These are phyloP conservation scores for Imbricaverruca yamaguchii DNA, from an alignment of 2,888 invertebrate species.

Conservation along the genomic window DNA sequence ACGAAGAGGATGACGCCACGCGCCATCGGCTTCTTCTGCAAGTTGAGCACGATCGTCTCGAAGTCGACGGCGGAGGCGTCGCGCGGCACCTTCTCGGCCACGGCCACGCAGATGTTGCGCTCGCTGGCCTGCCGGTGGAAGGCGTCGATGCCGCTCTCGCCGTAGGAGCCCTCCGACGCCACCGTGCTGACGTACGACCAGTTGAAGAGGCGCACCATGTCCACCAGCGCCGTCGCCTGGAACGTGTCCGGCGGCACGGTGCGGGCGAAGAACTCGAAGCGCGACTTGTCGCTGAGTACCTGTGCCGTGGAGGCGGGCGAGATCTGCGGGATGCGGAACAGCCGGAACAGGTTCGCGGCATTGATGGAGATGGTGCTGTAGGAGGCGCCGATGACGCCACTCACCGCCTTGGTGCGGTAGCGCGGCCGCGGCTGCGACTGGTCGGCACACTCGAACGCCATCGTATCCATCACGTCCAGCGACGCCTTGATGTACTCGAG, in stretches of 20 bases:
- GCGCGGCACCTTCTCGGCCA: conserved; percentile 56
- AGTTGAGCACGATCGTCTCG: conserved; percentile 52
- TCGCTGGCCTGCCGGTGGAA: conserved; percentile 60
- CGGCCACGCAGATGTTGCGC: conserved; percentile 63
- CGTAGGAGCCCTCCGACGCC: conserved; percentile 63
- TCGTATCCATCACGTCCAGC: conserved; percentile 44
- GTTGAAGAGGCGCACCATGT: conserved; percentile 58
- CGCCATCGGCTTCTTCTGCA: conserved; percentile 52
- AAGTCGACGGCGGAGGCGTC: conserved; percentile 53
- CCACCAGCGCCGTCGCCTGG: conserved; percentile 57
- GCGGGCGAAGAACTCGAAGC: conserved; percentile 63
- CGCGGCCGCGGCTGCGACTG: conserved; percentile 44
- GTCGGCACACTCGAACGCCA: conserved; percentile 46
- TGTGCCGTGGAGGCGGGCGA: conserved; percentile 64
- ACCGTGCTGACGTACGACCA: conserved; percentile 67
- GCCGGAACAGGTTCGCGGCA: conserved; percentile 57
- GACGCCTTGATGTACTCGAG: conserved; percentile 52
- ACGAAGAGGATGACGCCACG: conserved; percentile 66
- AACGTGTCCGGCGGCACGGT: conserved; percentile 59
- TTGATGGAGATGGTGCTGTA: conserved; percentile 58
- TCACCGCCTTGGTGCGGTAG: conserved; percentile 47
- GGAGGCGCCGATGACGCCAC: conserved; percentile 60
- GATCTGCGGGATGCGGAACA: conserved; percentile 65
- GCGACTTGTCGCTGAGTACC: conserved; percentile 59
- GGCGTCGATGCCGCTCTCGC: conserved; percentile 65